Evolutionary conservation across 1,140 invertebrate genomes (phyloP).

Genomic region (Scaptomyza pallida): DNA sequence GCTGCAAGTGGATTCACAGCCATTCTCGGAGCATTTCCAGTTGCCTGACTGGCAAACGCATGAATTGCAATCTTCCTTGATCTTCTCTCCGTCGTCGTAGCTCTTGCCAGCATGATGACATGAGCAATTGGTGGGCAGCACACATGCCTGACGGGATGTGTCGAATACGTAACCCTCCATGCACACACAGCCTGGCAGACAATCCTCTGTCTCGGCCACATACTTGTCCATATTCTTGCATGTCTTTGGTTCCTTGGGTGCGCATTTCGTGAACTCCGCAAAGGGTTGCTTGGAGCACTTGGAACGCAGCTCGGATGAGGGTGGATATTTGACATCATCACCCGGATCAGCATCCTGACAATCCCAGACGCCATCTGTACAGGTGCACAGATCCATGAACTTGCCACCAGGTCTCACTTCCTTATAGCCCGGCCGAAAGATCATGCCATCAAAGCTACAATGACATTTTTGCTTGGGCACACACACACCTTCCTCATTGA

Average conservation of each 20-base stretch:
- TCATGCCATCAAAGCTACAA: constrained; percentile 89
- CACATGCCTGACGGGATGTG: constrained; percentile 87
- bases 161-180: constrained; percentile 91
- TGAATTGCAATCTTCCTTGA: constrained; percentile 92
- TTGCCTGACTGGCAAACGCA: constrained; percentile 89
- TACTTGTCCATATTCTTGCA: constrained; percentile 92
- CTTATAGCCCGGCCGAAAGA: constrained; percentile 90
- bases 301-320: constrained; percentile 86
- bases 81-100: constrained; percentile 90
- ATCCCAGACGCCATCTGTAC: constrained; percentile 89
- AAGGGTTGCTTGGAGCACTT: constrained; percentile 87
- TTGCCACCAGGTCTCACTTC: constrained; percentile 88
- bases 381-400: constrained; percentile 89
- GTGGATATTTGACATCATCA: constrained; percentile 87
- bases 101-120: constrained; percentile 94
- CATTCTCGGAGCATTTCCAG: constrained; percentile 88
- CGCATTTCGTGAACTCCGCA: constrained; percentile 91
- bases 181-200: constrained; percentile 91
- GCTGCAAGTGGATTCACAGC: constrained; percentile 89
- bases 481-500: constrained; percentile 90
- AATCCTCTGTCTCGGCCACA: constrained; percentile 85
- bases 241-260: constrained; percentile 89
- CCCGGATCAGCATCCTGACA: constrained; percentile 87
- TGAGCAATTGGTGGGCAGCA: constrained; percentile 89
- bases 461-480: constrained; percentile 90